These are phyloP conservation scores for Bolborhynchus lineola DNA, from an alignment of 2,113 vertebrate genomes.

Conservation along the genomic window DNA sequence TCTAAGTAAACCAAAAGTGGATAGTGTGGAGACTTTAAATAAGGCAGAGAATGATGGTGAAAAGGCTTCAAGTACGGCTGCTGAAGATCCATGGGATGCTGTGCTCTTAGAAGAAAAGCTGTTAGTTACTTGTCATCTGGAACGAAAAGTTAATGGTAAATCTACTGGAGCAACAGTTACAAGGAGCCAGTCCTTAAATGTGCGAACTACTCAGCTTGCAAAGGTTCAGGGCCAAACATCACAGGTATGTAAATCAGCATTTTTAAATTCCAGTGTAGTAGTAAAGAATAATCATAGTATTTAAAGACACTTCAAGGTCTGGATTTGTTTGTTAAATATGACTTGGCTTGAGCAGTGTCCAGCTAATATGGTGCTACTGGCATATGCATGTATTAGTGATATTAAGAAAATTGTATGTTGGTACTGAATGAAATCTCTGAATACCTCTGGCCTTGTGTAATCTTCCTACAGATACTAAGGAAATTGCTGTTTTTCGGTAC, in stretches of 20 bases:
- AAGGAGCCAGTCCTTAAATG: conserved; percentile 89
- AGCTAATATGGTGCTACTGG: not conserved
- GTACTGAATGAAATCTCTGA: not conserved
- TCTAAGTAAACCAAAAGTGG: conserved; percentile 86
- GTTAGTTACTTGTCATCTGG: conserved; percentile 60
- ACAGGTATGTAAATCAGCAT: conserved; percentile 76
- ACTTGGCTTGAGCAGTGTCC: not conserved
- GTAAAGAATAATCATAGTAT: not conserved
- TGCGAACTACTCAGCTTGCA: conserved; percentile 73
- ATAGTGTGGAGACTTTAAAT: conserved; percentile 72
- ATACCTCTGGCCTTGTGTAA: not conserved
- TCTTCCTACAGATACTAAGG: not conserved
- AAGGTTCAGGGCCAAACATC: conserved; percentile 75
- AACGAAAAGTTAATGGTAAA: conserved; percentile 79
- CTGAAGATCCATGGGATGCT: conserved; percentile 95
- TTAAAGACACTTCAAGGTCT: not conserved
- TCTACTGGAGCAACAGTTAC: conserved; percentile 82
- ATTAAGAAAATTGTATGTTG: not conserved
- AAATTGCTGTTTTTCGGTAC: not conserved
- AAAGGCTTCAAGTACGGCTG: conserved; percentile 42
- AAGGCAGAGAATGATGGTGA: conserved; percentile 30
- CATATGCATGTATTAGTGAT: not conserved
- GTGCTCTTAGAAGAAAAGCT: conserved; percentile 88
- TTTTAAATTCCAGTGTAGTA: not conserved
- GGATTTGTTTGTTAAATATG: not conserved